These are phyloP conservation scores for Coleophora flavipennella DNA, from an alignment of 2,888 invertebrate species.

Conservation along the genomic window DNA sequence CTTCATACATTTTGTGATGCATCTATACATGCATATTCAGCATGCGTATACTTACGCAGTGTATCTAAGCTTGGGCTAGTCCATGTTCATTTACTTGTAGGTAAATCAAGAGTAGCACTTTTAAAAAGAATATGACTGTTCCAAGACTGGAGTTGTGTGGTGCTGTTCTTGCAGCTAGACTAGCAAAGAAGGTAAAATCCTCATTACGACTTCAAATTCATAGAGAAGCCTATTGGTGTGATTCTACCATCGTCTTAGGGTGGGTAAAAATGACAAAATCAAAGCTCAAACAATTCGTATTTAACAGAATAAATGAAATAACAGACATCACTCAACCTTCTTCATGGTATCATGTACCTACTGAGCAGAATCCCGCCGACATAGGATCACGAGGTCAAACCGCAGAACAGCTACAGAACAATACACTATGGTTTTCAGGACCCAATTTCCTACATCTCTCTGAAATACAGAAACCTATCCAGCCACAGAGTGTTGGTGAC, in stretches of 20 bases:
- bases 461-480: constrained; percentile 4
- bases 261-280: constrained; percentile 5
- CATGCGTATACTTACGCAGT: constrained; percentile 7
- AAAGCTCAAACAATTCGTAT: constrained; percentile 11
- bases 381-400: constrained; percentile 8
- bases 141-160: constrained; percentile 9
- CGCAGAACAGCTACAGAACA: constrained; percentile 1
- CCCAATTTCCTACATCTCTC: constrained; percentile 5
- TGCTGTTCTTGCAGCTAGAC: constrained; percentile 2
- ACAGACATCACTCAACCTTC: constrained; percentile 3
- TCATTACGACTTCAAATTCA: constrained; percentile 2
- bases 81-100: constrained; percentile 3
- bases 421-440: constrained; percentile 7
- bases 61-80: not conserved
- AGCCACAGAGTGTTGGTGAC: not conserved
- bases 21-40: constrained; percentile 6
- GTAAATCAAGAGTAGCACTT: constrained; percentile 10
- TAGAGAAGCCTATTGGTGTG: constrained; percentile 5
- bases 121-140: constrained; percentile 9
- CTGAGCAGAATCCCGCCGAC: constrained; percentile 10
- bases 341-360: constrained; percentile 7
- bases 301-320: constrained; percentile 9
- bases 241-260: constrained; percentile 9
- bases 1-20: constrained; percentile 11
- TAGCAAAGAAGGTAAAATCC: constrained; percentile 2